Percentiles rank a stretch among this genome's conserved stretches.
phyloP scores from a whole-genome alignment of 2,888 invertebrate genomes.

The Chaetoderma sp. region DNA sequence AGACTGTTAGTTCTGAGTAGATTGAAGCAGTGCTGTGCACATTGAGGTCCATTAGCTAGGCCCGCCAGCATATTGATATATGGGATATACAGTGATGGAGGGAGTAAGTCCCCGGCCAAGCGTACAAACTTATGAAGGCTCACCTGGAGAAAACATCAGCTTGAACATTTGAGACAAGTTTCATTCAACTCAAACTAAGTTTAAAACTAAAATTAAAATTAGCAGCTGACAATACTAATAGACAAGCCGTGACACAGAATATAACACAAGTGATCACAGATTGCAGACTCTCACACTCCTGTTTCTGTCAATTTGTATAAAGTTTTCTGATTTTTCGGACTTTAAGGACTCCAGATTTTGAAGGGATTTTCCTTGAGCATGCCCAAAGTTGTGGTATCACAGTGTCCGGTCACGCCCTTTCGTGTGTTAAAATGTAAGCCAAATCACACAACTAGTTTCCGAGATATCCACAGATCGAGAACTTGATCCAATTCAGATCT shows the following conservation, averaged over 20 bases:
- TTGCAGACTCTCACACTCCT: no score
- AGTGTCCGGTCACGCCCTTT: no score
- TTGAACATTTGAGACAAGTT: no score
- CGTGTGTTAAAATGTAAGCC: no score
- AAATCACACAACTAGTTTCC: no score
- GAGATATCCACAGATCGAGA: no score
- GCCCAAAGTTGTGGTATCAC: no score
- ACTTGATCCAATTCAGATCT: no score
- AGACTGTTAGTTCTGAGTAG: conserved; percentile 79
- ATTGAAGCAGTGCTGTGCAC: conserved; percentile 84
- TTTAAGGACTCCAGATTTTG: no score
- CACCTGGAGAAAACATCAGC: conserved; percentile 56
- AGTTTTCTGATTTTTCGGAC: no score
- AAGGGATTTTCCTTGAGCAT: no score
- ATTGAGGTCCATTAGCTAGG: conserved; percentile 79
- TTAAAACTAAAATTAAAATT: background rate
- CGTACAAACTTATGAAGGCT: conserved; percentile 88
- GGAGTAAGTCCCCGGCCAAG: conserved; percentile 86
- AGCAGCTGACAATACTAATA: background rate
- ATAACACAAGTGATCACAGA: background rate
- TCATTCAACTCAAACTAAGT: background rate
- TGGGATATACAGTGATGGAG: conserved; percentile 85
- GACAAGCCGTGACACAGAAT: background rate
- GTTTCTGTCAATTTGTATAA: no score
- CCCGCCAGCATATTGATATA: conserved; percentile 89